Evolutionary conservation across 2,888 invertebrate genomes (phyloP).

Genomic region (Cataglyphis rosenhaueri): DNA sequence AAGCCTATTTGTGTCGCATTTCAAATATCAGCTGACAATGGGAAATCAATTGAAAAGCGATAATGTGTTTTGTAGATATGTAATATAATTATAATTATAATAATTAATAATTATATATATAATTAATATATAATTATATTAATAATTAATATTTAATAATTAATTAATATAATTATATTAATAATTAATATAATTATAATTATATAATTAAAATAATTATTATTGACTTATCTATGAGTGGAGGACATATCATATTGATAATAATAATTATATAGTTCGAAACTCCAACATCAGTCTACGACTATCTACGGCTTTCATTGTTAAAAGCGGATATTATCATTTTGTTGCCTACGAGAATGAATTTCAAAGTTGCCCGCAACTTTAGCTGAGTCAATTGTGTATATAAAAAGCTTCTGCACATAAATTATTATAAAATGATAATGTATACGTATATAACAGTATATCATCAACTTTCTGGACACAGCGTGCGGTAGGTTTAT

Average conservation of each 20-base stretch:
- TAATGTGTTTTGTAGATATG: slow-evolving; percentile 75
- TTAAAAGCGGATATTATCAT: slow-evolving; percentile 39
- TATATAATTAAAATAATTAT: slow-evolving; percentile 67
- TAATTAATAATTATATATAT: no score
- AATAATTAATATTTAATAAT: no score
- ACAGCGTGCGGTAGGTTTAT: not conserved
- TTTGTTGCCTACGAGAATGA: slow-evolving; percentile 13
- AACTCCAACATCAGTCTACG: not conserved
- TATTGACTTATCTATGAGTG: slow-evolving; percentile 63
- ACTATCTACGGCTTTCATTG: slow-evolving; percentile 19
- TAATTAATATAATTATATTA: no score
- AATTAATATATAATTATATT: no score
- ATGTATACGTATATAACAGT: not conserved
- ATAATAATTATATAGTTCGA: slow-evolving; percentile 61
- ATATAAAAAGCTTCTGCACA: not conserved
- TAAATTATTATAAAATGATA: not conserved
- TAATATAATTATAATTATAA: no score
- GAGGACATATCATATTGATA: slow-evolving; percentile 27
- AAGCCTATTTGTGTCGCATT: slow-evolving; percentile 66
- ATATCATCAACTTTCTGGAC: not conserved
- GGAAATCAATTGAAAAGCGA: slow-evolving; percentile 74
- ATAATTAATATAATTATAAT: no score
- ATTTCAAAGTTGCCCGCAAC: slow-evolving; percentile 15
- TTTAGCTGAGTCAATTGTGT: not conserved
- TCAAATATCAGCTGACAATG: slow-evolving; percentile 67